Conservation (phyloP, 2,888 invertebrate genomes). For the Bellardia bayeri region DNA sequence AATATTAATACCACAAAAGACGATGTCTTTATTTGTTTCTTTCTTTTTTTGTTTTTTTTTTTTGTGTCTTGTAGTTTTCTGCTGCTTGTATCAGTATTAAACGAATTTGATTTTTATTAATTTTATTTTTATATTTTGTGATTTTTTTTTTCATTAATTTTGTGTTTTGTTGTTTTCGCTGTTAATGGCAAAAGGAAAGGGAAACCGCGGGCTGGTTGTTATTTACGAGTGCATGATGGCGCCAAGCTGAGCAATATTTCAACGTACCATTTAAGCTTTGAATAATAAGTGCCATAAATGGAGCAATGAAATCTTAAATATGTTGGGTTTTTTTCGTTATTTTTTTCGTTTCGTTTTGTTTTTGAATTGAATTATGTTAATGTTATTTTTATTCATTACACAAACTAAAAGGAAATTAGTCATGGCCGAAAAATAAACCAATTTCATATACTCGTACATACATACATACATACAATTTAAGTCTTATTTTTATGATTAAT, state of each 20-base stretch:
- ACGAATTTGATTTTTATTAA: slow-evolving; percentile 63
- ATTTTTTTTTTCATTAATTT: slow-evolving; percentile 14
- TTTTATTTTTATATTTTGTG: slow-evolving; percentile 54
- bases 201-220: slow-evolving; percentile 72
- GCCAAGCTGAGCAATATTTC: slow-evolving; percentile 73
- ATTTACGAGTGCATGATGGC: slow-evolving; percentile 65
- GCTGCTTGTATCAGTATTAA: slow-evolving; percentile 22
- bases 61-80: background rate
- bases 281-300: slow-evolving; percentile 75
- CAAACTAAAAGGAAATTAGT: slow-evolving; percentile 66
- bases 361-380: slow-evolving; percentile 22
- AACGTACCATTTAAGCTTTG: slow-evolving; percentile 68
- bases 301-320: slow-evolving; percentile 71
- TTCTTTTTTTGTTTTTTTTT: background rate
- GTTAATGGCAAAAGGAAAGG: slow-evolving; percentile 75
- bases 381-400: slow-evolving; percentile 60
- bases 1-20: slow-evolving; percentile 40
- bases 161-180: background rate
- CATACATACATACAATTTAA: slow-evolving; percentile 13
- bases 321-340: background rate
- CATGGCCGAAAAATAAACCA: slow-evolving; percentile 55
- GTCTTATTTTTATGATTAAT: slow-evolving; percentile 61
- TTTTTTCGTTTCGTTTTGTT: background rate
- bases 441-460: background rate
- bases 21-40: slow-evolving; percentile 60